A percentile compares a stretch with the other conserved stretches of the same genome.
Conservation (phyloP, 2,888 invertebrate species). For the Phlogophora meticulosa region DNA sequence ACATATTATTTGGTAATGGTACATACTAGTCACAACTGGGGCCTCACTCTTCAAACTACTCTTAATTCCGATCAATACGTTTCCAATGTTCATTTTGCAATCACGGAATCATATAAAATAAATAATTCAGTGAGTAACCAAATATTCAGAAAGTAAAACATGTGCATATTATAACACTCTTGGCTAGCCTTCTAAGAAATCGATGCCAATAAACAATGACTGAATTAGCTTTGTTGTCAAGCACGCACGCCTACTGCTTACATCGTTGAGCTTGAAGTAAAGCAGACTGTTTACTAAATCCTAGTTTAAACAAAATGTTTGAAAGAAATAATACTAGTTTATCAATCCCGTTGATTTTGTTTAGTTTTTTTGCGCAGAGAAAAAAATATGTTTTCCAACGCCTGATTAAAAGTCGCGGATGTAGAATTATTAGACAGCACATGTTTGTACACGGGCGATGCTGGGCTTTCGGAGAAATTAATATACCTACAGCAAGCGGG, state of each 20-base stretch:
- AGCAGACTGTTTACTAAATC: conserved; percentile 30
- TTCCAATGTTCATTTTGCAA: no score
- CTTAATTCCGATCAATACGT: no score
- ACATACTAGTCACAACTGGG: no score
- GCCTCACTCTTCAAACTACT: no score
- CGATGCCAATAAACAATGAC: conserved; percentile 33
- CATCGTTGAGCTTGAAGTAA: conserved; percentile 24
- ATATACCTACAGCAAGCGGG: neutral
- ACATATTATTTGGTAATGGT: no score
- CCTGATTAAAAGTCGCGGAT: neutral
- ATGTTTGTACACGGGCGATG: neutral
- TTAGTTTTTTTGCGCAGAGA: conserved; percentile 14
- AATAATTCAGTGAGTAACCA: no score
- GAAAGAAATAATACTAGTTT: conserved; percentile 17
- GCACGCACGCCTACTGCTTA: conserved; percentile 34
- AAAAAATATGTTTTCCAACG: neutral
- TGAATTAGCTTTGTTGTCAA: neutral
- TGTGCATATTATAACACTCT: neutral
- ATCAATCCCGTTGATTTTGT: conserved; percentile 27
- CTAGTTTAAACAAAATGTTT: conserved; percentile 11
- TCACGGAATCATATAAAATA: no score
- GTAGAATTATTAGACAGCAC: conserved; percentile 1
- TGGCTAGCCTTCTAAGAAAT: conserved; percentile 35
- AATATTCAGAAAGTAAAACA: no score
- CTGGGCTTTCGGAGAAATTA: neutral